Evolutionary conservation across 2,888 invertebrate genomes (phyloP).

Genomic region (Cheilosia impressa): DNA sequence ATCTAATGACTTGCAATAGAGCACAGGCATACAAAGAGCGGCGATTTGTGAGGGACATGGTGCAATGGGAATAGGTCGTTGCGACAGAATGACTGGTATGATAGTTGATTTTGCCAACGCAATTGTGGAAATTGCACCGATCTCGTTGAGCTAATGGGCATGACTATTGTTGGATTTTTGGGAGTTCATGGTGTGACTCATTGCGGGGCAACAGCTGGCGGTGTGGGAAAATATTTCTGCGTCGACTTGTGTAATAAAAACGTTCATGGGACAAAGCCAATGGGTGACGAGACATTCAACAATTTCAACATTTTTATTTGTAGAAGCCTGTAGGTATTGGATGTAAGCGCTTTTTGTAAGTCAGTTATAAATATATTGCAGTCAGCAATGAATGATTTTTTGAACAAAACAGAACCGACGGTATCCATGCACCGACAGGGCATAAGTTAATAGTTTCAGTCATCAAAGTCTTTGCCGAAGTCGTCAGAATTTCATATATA

Average conservation of each 20-base stretch:
- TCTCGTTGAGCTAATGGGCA: conserved; percentile 21
- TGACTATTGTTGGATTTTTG: conserved; percentile 25
- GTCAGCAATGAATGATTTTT: too few species aligned
- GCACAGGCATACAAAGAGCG: conserved; percentile 11
- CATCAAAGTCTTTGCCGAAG: too few species aligned
- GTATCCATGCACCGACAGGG: too few species aligned
- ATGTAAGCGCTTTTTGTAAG: too few species aligned
- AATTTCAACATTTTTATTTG: too few species aligned
- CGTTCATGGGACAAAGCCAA: too few species aligned
- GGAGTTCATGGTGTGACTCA: conserved; percentile 33
- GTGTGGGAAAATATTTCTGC: conserved; percentile 32
- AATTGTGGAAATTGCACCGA: conserved; percentile 40
- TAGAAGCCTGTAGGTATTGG: too few species aligned
- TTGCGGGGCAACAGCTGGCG: conserved; percentile 34
- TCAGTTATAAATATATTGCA: too few species aligned
- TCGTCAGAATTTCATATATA: too few species aligned
- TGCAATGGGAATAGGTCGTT: conserved; percentile 13
- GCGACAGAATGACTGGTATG: conserved; percentile 37
- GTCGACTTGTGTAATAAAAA: conserved; percentile 27
- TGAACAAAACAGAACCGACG: too few species aligned
- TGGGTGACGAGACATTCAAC: too few species aligned
- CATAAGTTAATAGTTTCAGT: too few species aligned
- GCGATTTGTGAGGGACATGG: conserved; percentile 10
- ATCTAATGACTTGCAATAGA: conserved; percentile 39
- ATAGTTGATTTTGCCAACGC: conserved; percentile 29